phyloP scores from a whole-genome alignment of 2,797 vertebrate species.

The Lutjanus campechanus region DNA sequence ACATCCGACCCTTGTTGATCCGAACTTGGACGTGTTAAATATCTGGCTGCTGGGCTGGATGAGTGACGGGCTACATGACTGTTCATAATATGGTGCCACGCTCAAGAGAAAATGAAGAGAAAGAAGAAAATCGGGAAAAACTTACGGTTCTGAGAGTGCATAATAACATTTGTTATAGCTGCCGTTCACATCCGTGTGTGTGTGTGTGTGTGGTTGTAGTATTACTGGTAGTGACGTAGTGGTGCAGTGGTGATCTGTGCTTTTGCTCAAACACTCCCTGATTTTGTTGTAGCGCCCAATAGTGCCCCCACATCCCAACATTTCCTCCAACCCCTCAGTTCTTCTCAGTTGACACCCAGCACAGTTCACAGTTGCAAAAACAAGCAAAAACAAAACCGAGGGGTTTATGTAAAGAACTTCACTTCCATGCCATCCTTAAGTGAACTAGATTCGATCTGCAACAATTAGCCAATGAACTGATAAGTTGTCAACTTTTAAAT shows the following conservation, averaged over 20 bases:
- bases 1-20: slow-evolving; percentile 18
- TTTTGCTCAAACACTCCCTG: slow-evolving; percentile 55
- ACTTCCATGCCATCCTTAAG: not conserved
- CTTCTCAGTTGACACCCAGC: slow-evolving; percentile 13
- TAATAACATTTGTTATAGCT: not conserved
- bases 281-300: slow-evolving; percentile 42
- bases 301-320: slow-evolving; percentile 36
- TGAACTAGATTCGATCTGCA: not conserved
- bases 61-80: slow-evolving; percentile 1
- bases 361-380: slow-evolving; percentile 2
- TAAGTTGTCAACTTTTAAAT: not conserved
- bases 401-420: too few relatives aligned
- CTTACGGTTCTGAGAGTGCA: not conserved
- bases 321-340: slow-evolving; percentile 12
- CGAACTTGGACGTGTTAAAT: slow-evolving; percentile 23
- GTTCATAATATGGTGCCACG: not conserved
- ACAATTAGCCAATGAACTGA: too few relatives aligned
- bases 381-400: not conserved
- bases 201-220: slow-evolving; percentile 21
- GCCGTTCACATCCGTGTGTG: not conserved
- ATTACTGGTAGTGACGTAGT: slow-evolving; percentile 61
- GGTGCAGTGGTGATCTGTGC: slow-evolving; percentile 66
- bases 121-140: not conserved
- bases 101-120: not conserved
- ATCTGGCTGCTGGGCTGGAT: slow-evolving; percentile 16